Evolutionary conservation across 2,888 invertebrate species (phyloP).

Genomic region (Cremastobaeus sp.): DNA sequence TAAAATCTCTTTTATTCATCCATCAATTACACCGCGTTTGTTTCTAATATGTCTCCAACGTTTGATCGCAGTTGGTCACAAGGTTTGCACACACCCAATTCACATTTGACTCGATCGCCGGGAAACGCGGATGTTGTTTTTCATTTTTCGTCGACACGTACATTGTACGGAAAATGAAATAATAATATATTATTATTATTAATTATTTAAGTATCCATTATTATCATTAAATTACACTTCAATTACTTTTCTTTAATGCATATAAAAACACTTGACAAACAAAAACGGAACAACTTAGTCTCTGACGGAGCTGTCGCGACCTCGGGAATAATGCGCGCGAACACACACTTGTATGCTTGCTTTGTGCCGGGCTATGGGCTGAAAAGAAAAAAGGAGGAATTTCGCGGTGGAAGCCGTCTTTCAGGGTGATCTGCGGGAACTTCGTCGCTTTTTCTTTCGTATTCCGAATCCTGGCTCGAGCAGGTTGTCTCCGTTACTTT

Average conservation of each 20-base stretch:
- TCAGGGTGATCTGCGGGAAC: slow-evolving; percentile 5
- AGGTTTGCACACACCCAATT: slow-evolving; percentile 68
- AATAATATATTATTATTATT: slow-evolving; percentile 60
- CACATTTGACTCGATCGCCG: slow-evolving; percentile 64
- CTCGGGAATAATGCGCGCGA: slow-evolving; percentile 18
- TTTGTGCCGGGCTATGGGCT: slow-evolving; percentile 46
- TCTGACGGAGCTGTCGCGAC: slow-evolving; percentile 73
- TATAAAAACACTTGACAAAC: slow-evolving; percentile 78
- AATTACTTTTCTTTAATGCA: slow-evolving; percentile 69
- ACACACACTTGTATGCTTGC: slow-evolving; percentile 3
- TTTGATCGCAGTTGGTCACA: slow-evolving; percentile 72
- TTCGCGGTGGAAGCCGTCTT: slow-evolving; percentile 28
- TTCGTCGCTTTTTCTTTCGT: slow-evolving; percentile 19
- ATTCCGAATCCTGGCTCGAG: slow-evolving; percentile 7
- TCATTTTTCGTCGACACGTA: slow-evolving; percentile 64
- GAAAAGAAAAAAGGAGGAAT: slow-evolving; percentile 17
- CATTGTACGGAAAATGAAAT: slow-evolving; percentile 73
- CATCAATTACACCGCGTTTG: slow-evolving; percentile 72
- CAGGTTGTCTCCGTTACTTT: neutral
- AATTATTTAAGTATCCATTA: slow-evolving; percentile 64
- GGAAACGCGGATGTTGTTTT: slow-evolving; percentile 56
- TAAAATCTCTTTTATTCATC: slow-evolving; percentile 74
- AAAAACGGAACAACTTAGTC: slow-evolving; percentile 77
- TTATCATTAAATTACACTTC: slow-evolving; percentile 73
- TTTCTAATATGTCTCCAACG: slow-evolving; percentile 62